A percentile compares a stretch with the other conserved stretches of the same genome.
Conservation (phyloP, 2,888 invertebrate genomes). For the Chaitophorus viminalis region DNA sequence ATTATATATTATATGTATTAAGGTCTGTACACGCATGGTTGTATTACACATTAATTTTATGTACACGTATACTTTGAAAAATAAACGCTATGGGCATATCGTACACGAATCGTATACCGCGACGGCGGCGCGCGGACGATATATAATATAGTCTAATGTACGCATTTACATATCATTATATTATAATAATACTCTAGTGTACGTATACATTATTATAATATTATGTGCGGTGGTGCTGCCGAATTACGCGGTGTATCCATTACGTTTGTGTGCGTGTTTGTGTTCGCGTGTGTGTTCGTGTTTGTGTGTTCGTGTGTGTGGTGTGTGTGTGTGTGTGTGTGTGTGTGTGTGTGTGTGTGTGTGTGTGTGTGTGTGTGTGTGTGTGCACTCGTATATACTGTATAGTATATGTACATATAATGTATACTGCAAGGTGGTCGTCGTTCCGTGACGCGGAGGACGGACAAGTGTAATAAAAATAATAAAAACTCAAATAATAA, state of each 20-base stretch:
- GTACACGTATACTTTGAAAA: too few relatives aligned
- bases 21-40: too few relatives aligned
- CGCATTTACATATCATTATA: neutral
- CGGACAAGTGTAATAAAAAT: neutral
- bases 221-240: neutral
- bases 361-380: neutral
- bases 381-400: neutral
- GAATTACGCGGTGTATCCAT: neutral
- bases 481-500: slow-evolving; percentile 16
- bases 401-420: too few relatives aligned
- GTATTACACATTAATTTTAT: too few relatives aligned
- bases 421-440: neutral
- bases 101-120: too few relatives aligned
- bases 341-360: neutral
- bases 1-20: too few relatives aligned
- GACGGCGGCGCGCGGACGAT: too few relatives aligned
- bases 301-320: too few relatives aligned
- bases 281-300: neutral
- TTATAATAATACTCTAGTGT: too few relatives aligned
- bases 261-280: neutral
- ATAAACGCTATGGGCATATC: too few relatives aligned
- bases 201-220: too few relatives aligned
- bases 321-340: neutral
- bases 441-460: slow-evolving; percentile 22
- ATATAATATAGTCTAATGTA: too few relatives aligned